phyloP scores from a whole-genome alignment of 2,888 invertebrate species.

The Chesias legatella region DNA sequence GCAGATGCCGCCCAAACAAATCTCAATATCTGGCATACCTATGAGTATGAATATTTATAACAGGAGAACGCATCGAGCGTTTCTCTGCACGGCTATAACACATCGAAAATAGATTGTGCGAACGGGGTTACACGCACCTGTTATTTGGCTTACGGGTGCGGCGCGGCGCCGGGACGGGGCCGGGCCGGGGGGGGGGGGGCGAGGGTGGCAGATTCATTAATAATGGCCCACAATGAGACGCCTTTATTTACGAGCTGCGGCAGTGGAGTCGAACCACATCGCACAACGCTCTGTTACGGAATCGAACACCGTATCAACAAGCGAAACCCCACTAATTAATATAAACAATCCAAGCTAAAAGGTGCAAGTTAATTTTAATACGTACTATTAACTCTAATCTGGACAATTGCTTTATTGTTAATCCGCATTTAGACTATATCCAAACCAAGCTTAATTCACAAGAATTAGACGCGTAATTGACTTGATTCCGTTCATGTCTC shows the following conservation, averaged over 20 bases:
- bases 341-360: constrained; percentile 1
- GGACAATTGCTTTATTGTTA: constrained; percentile 29
- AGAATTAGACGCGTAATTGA: constrained; percentile 49
- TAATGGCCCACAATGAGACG: constrained; percentile 77
- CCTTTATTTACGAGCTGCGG: constrained; percentile 77
- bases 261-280: constrained; percentile 60
- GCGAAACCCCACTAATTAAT: constrained; percentile 20
- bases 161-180: constrained; percentile 49
- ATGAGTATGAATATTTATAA: constrained; percentile 79
- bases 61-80: constrained; percentile 69
- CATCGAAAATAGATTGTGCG: constrained; percentile 80
- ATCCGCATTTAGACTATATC: constrained; percentile 39
- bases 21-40: constrained; percentile 77
- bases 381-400: constrained; percentile 21
- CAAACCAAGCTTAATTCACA: constrained; percentile 52
- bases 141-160: constrained; percentile 73
- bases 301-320: constrained; percentile 30
- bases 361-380: constrained; percentile 1
- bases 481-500: constrained; percentile 45
- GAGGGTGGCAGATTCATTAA: constrained; percentile 74
- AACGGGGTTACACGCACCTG: constrained; percentile 81
- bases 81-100: constrained; percentile 76
- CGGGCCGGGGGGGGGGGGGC: constrained; percentile 50
- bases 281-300: constrained; percentile 42
- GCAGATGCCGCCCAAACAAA: constrained; percentile 78